These are phyloP conservation scores for Formica aserva DNA, from an alignment of 2,888 invertebrate genomes.

Conservation along the genomic window DNA sequence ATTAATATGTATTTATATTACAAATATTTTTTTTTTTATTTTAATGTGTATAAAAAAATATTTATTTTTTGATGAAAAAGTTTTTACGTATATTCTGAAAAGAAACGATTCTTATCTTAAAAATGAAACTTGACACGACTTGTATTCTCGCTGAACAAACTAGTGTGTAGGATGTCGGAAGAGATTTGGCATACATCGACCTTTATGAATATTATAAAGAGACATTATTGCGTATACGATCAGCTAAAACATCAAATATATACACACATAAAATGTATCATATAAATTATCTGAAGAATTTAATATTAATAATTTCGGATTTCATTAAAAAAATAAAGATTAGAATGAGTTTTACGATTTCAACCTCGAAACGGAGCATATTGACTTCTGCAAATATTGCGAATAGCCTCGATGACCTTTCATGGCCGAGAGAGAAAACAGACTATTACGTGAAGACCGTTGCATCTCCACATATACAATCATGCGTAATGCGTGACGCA, in stretches of 20 bases:
- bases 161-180: neutral
- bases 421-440: conserved; percentile 45
- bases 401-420: conserved; percentile 39
- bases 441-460: conserved; percentile 19
- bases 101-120: neutral
- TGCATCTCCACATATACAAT: conserved; percentile 20
- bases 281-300: neutral
- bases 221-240: neutral
- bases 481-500: conserved; percentile 44
- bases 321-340: neutral
- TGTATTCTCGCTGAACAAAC: neutral
- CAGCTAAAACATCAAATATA: neutral
- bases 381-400: conserved; percentile 31
- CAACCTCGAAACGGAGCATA: conserved; percentile 6
- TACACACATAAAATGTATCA: neutral
- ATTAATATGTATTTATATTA: neutral
- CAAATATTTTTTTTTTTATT: neutral
- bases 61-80: neutral
- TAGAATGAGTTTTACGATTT: neutral
- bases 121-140: neutral
- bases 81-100: neutral
- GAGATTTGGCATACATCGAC: neutral
- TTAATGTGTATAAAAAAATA: conserved; percentile 2
- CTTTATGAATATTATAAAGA: conserved; percentile 16
- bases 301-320: neutral